These are phyloP conservation scores for Bubo bubo DNA, from an alignment of 2,113 vertebrate genomes.

Conservation along the genomic window DNA sequence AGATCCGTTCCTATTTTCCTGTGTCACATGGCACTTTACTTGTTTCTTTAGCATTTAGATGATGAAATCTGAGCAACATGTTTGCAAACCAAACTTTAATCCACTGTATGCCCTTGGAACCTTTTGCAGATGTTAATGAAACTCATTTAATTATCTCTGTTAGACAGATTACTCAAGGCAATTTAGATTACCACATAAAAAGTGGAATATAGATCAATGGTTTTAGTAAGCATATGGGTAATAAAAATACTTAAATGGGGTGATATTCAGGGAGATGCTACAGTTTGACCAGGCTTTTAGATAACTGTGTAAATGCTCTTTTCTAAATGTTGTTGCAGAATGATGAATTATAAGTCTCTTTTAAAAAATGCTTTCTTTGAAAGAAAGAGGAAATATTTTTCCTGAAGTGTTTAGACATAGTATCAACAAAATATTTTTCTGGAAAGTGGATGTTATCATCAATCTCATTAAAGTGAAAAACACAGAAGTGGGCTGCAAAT, in stretches of 20 bases:
- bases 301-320: conserved; percentile 38
- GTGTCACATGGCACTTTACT: not conserved
- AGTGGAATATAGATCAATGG: not conserved
- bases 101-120: not conserved
- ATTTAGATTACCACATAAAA: conserved; percentile 12
- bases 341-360: conserved; percentile 48
- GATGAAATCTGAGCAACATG: not conserved
- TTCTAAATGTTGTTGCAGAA: conserved; percentile 44
- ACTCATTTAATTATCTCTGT: conserved; percentile 20
- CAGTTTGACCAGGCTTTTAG: conserved; percentile 14
- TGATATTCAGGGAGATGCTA: not conserved
- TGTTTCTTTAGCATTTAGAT: not conserved
- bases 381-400: conserved; percentile 30
- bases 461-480: conserved; percentile 25
- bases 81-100: not conserved
- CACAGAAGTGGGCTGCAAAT: conserved; percentile 17
- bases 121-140: conserved; percentile 26
- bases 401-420: not conserved
- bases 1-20: not conserved
- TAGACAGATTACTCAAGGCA: conserved; percentile 22
- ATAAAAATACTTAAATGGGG: conserved; percentile 44
- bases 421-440: conserved; percentile 38
- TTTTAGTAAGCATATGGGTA: not conserved
- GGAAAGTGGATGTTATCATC: not conserved
- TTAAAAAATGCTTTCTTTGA: conserved; percentile 19